phyloP scores from a whole-genome alignment of 2,113 vertebrate genomes.

The Panurus biarmicus region DNA sequence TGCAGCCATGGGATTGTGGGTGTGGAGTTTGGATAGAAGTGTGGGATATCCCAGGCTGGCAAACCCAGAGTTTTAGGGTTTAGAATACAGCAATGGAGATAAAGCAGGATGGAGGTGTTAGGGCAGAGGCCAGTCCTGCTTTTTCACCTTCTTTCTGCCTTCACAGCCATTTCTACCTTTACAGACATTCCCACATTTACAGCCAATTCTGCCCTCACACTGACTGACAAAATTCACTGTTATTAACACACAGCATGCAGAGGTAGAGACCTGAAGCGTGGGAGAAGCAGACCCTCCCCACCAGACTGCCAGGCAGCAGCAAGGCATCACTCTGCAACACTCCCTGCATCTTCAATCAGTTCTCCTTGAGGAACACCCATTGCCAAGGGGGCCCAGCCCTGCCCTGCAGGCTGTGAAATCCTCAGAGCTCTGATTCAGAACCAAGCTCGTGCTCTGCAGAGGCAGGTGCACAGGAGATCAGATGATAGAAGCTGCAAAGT shows the following conservation, averaged over 20 bases:
- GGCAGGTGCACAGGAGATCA: background rate
- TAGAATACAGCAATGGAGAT: too few relatives aligned
- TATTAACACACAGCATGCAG: accelerated
- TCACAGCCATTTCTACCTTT: background rate
- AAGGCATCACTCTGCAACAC: background rate
- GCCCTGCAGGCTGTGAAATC: background rate
- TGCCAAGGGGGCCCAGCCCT: background rate
- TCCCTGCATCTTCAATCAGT: background rate
- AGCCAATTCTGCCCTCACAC: background rate
- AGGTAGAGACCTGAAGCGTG: accelerated
- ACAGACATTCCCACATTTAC: background rate
- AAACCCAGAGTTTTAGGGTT: too few relatives aligned
- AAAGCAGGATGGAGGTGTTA: too few relatives aligned
- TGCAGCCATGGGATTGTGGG: too few relatives aligned
- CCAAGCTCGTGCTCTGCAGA: background rate
- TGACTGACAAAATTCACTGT: background rate
- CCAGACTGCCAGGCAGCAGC: background rate
- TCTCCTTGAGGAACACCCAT: background rate
- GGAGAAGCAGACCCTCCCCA: background rate
- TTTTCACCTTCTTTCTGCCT: too few relatives aligned
- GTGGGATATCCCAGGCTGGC: too few relatives aligned
- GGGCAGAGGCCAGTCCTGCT: too few relatives aligned
- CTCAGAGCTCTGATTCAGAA: background rate
- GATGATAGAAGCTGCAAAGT: background rate
- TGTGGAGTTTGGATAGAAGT: too few relatives aligned